A percentile compares a stretch with the other conserved stretches of the same genome.
These are phyloP conservation scores for Pelvicachromis taeniatus DNA, from an alignment of 2,113 vertebrate genomes.

Conservation along the genomic window DNA sequence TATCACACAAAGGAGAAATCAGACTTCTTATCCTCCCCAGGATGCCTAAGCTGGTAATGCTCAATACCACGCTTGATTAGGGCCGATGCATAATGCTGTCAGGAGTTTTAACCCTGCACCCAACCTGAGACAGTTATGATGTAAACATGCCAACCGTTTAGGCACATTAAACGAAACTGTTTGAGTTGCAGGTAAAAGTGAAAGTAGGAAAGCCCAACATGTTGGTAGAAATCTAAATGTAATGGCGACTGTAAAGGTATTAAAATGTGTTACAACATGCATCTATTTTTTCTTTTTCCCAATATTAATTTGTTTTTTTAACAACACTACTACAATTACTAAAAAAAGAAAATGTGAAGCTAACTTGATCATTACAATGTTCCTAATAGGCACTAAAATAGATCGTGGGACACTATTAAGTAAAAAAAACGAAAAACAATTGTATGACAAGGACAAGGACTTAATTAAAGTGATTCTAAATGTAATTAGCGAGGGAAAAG, in stretches of 20 bases:
- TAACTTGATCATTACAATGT: neutral
- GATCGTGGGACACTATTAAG: neutral
- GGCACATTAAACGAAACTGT: neutral
- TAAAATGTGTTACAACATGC: neutral
- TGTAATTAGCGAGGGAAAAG: neutral
- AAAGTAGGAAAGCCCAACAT: neutral
- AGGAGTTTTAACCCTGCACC: neutral
- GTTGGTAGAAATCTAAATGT: neutral
- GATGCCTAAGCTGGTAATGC: neutral
- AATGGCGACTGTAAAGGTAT: neutral
- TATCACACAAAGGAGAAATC: neutral
- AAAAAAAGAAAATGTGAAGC: neutral
- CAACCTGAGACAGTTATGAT: neutral
- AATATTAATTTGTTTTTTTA: neutral
- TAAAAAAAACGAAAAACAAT: neutral
- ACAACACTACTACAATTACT: neutral
- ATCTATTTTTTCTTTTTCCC: neutral
- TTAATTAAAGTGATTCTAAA: neutral
- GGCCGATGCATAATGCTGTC: neutral
- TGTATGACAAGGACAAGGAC: neutral
- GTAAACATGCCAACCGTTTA: neutral
- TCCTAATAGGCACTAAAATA: neutral
- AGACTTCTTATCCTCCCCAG: neutral
- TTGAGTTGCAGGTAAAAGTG: neutral
- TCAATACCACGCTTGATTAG: neutral